Evolutionary conservation across 92 coral and sea anemone genomes (phyloP).

Genomic region (Porites cylindrica): DNA sequence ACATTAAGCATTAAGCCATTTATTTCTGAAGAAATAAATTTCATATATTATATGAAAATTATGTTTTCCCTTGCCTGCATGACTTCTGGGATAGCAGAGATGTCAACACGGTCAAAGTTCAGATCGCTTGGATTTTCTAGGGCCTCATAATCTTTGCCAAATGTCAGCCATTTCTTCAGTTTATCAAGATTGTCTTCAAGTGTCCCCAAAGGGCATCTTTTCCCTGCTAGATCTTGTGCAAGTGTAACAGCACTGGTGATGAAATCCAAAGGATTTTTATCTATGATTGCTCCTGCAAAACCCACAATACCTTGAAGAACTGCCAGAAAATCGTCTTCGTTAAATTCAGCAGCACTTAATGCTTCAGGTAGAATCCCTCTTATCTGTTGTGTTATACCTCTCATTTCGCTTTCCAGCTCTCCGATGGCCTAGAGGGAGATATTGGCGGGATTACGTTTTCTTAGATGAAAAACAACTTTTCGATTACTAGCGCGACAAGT

Average conservation of each 20-base stretch:
- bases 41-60: no score
- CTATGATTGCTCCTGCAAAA: background rate
- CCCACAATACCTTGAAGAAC: conserved; percentile 6
- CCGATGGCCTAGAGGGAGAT: background rate
- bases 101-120: background rate
- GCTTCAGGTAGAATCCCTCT: background rate
- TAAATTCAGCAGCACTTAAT: background rate
- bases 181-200: background rate
- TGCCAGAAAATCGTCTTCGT: background rate
- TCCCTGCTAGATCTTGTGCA: background rate
- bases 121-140: background rate
- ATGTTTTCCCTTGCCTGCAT: background rate
- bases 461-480: no score
- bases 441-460: background rate
- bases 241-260: background rate
- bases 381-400: background rate
- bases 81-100: background rate
- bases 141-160: background rate
- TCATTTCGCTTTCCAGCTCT: background rate
- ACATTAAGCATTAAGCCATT: no score
- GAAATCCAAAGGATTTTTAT: background rate
- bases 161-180: background rate
- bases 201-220: background rate
- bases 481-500: no score
- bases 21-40: no score